Conservation (phyloP, 2,113 vertebrate species). For the Brienomyrus brachyistius region DNA sequence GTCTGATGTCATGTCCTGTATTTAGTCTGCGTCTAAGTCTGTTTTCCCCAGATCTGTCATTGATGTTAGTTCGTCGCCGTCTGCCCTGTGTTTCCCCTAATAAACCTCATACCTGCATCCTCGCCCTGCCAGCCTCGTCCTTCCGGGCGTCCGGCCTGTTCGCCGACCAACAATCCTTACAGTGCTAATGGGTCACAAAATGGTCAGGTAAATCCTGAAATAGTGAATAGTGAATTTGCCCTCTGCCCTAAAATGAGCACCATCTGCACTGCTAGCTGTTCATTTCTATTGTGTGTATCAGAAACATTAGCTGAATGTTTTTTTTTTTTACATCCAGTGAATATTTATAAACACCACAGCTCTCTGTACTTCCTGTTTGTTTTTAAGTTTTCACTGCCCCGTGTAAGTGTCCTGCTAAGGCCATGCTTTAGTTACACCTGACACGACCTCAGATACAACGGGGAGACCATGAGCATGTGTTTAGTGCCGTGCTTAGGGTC, state of each 20-base stretch:
- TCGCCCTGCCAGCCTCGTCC: no score
- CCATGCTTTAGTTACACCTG: background rate
- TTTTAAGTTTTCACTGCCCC: background rate
- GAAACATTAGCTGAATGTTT: background rate
- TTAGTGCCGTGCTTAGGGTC: background rate
- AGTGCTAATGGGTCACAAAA: background rate
- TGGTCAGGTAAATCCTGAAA: background rate
- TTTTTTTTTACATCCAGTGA: background rate
- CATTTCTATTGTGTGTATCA: background rate
- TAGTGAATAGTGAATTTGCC: background rate
- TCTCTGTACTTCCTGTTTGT: background rate
- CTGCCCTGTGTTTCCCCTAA: no score
- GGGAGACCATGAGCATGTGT: background rate
- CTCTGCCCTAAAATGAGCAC: background rate
- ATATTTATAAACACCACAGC: background rate
- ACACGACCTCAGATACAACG: background rate
- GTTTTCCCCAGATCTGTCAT: no score
- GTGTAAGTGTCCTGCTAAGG: background rate
- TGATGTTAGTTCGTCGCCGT: no score
- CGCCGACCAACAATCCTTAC: no score
- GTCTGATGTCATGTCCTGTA: no score
- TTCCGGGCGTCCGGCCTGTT: no score
- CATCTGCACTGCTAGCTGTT: background rate
- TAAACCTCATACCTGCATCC: no score
- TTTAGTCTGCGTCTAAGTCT: no score